Base-by-base conservation (phyloP, 2,113 vertebrate genomes). In the Dipodomys stephensi region DNA sequence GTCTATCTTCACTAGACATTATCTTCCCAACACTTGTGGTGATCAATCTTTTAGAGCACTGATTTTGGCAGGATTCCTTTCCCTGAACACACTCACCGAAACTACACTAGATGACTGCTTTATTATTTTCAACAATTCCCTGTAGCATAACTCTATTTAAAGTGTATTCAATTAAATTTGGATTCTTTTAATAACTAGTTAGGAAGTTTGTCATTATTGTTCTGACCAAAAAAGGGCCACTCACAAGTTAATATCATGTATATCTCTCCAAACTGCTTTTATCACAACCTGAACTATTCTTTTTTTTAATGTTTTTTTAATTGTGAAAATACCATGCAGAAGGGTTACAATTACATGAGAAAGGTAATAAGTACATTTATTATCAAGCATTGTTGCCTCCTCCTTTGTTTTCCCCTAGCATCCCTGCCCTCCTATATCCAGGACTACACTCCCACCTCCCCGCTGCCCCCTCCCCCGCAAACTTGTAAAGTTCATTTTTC, bases 141-240 rank as follows among this genome's bases (percentile, higher is more conserved):
- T 71, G 28, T 2, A n/a, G 2, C 15, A 10, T 73, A 67, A 44
- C 13, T 79, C 67, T 62, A 25, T 78, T 46, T 72, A 53, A 89
- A 23, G 44, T 49, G 49, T 49, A 49, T 49, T 22, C 13, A 88
- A 68, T 60, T 11, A 30, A 39, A n/a, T 92, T 89, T 80, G 49
- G 49, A 11, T 49, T 49, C 49, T 49, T 49, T 49, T 49, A 62
- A 15, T 62, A 65, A 74, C 68, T 73, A 19, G 18, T 84, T 13
- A 79, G 23, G 44, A 81, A 72, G 80, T 22, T 60, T 69, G 85
- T 76, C 69, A n/a, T 30, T 72, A 73, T 92, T 89, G 35, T 86
- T 90, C 22, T 77, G 15, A 82, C 7, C 4, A 20, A 16, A 53
- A 44, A 27, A 67, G 25, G 23, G 35, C 49, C 39, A 39, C 39